Conservation (phyloP, 2,888 invertebrate species). For the Drosophila villosipedis region DNA sequence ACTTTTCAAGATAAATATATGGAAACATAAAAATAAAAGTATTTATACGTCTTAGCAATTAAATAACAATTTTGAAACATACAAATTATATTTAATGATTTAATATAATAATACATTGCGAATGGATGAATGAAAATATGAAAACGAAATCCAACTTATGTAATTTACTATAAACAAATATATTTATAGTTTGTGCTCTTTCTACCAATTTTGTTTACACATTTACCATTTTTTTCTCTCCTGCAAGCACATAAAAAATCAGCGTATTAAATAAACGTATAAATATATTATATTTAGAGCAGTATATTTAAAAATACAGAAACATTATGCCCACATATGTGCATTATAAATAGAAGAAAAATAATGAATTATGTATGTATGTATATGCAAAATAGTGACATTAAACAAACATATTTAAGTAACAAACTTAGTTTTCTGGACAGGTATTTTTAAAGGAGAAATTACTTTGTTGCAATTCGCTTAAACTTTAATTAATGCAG, state of each 20-base stretch:
- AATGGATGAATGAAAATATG: slow-evolving; percentile 51
- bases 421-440: slow-evolving; percentile 14
- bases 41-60: slow-evolving; percentile 77
- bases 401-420: slow-evolving; percentile 67
- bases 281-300: slow-evolving; percentile 39
- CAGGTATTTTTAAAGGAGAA: not conserved
- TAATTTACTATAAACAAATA: slow-evolving; percentile 69
- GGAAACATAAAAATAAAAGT: slow-evolving; percentile 65
- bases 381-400: slow-evolving; percentile 70
- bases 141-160: slow-evolving; percentile 51
- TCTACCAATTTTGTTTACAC: slow-evolving; percentile 43
- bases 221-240: slow-evolving; percentile 9
- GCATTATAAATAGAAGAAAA: slow-evolving; percentile 62
- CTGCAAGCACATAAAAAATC: slow-evolving; percentile 42
- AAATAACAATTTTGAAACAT: slow-evolving; percentile 72
- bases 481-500: not conserved
- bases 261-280: slow-evolving; percentile 47
- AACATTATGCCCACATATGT: slow-evolving; percentile 51
- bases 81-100: slow-evolving; percentile 76
- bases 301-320: slow-evolving; percentile 42
- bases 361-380: slow-evolving; percentile 41
- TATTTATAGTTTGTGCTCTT: slow-evolving; percentile 73
- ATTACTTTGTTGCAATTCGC: not conserved
- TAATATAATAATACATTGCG: slow-evolving; percentile 62
- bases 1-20: slow-evolving; percentile 41